Conservation (phyloP, 2,113 vertebrate genomes). For the Xenopus borealis region DNA sequence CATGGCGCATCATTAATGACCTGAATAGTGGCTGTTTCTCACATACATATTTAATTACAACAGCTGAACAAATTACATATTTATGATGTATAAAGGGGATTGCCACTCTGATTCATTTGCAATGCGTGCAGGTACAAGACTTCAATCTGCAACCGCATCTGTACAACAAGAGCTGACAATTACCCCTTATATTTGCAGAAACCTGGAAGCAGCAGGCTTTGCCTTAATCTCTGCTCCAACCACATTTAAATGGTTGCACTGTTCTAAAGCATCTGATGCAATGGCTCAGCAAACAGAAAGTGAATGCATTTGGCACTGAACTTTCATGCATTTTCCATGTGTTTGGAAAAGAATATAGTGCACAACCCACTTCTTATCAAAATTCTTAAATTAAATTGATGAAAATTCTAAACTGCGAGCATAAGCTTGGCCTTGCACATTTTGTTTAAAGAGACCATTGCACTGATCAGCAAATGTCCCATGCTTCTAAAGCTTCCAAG, state of each 20-base stretch:
- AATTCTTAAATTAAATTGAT: too few species aligned
- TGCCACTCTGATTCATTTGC: constrained; percentile 87
- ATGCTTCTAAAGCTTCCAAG: too few species aligned
- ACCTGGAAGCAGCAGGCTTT: constrained; percentile 67
- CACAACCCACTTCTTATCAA: too few species aligned
- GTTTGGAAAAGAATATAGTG: too few species aligned
- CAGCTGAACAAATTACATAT: constrained; percentile 99
- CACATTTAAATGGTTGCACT: constrained; percentile 18
- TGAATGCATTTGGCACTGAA: too few species aligned
- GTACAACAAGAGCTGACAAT: constrained; percentile 86
- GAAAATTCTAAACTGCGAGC: too few species aligned
- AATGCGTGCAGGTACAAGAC: constrained; percentile 92
- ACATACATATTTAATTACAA: constrained; percentile 99
- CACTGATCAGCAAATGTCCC: too few species aligned
- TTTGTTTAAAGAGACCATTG: too few species aligned
- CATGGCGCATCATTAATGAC: constrained; percentile 89
- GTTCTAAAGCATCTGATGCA: neutral
- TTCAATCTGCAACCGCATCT: constrained; percentile 95
- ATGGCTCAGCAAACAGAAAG: too few species aligned
- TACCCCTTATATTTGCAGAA: constrained; percentile 78
- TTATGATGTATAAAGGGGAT: constrained; percentile 94
- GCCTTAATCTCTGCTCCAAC: constrained; percentile 71
- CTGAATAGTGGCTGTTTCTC: constrained; percentile 91
- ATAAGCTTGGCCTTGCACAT: too few species aligned
- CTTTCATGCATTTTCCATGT: too few species aligned